These are phyloP conservation scores for Thereuonema tuberculata DNA, from an alignment of 1,140 invertebrate species.

Conservation along the genomic window DNA sequence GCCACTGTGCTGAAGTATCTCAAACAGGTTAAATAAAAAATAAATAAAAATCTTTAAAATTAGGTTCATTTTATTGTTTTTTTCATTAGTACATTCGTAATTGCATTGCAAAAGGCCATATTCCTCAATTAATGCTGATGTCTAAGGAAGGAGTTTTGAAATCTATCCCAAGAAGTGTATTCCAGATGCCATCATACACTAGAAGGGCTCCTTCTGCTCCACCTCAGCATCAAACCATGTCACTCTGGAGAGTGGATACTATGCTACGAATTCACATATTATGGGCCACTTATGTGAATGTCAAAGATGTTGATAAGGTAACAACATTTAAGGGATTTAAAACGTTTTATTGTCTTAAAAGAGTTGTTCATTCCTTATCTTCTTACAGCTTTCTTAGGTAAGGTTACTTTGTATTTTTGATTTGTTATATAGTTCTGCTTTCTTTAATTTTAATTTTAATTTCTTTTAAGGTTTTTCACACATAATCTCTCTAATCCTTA, in stretches of 20 bases:
- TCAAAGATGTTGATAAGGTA: slow-evolving; percentile 39
- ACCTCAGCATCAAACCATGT: slow-evolving; percentile 6
- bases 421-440: background rate
- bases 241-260: slow-evolving; percentile 25
- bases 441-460: no score
- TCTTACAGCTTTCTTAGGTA: no score
- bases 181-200: slow-evolving; percentile 34
- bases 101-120: slow-evolving; percentile 32
- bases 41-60: no score
- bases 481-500: no score
- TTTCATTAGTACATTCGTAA: slow-evolving; percentile 37
- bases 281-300: slow-evolving; percentile 41
- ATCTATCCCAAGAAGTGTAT: slow-evolving; percentile 29
- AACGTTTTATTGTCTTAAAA: slow-evolving; percentile 1
- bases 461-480: no score
- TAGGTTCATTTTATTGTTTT: slow-evolving; percentile 4
- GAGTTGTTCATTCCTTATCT: no score
- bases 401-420: background rate
- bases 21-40: no score
- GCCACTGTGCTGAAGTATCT: no score
- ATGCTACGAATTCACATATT: slow-evolving; percentile 35
- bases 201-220: slow-evolving; percentile 24
- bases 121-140: slow-evolving; percentile 40
- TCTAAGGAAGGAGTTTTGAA: slow-evolving; percentile 34
- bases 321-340: slow-evolving; percentile 2